phyloP scores from a whole-genome alignment of 2,113 vertebrate species.

The Myxocyprinus asiaticus region DNA sequence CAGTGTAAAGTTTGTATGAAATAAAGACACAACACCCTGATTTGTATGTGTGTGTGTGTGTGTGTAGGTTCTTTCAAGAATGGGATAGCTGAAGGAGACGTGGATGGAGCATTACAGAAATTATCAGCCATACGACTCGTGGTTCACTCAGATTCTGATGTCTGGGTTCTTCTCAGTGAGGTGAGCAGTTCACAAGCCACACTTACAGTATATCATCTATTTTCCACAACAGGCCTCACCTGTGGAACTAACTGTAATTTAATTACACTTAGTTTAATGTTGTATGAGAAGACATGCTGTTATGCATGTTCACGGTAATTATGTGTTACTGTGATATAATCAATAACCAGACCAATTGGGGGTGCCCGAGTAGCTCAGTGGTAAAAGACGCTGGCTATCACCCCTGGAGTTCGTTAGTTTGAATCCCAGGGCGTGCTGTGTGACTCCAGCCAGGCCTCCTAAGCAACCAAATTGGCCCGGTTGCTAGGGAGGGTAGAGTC shows the following conservation, averaged over 20 bases:
- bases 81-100: conserved; percentile 73
- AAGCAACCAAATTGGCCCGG: too few relatives aligned
- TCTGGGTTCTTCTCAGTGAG: conserved; percentile 83
- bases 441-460: too few relatives aligned
- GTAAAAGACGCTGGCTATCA: too few relatives aligned
- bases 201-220: not conserved
- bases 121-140: conserved; percentile 77
- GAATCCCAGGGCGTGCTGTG: too few relatives aligned
- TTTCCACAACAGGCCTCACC: not conserved
- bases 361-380: too few relatives aligned
- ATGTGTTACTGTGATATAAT: too few relatives aligned
- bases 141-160: conserved; percentile 71
- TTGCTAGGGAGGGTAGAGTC: too few relatives aligned
- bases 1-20: not conserved
- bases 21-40: not conserved
- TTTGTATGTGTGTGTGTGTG: conserved; percentile 10
- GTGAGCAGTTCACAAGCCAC: conserved; percentile 59
- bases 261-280: too few relatives aligned
- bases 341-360: too few relatives aligned
- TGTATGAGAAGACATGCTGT: too few relatives aligned
- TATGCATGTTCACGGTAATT: too few relatives aligned
- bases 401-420: too few relatives aligned
- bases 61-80: conserved; percentile 77
- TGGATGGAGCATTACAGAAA: conserved; percentile 66
- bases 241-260: not conserved